Evolutionary conservation across 1,140 invertebrate genomes (phyloP), one percentile per base, ranked within the genome.

Genomic region (Lordiphosa stackelbergi): DNA sequence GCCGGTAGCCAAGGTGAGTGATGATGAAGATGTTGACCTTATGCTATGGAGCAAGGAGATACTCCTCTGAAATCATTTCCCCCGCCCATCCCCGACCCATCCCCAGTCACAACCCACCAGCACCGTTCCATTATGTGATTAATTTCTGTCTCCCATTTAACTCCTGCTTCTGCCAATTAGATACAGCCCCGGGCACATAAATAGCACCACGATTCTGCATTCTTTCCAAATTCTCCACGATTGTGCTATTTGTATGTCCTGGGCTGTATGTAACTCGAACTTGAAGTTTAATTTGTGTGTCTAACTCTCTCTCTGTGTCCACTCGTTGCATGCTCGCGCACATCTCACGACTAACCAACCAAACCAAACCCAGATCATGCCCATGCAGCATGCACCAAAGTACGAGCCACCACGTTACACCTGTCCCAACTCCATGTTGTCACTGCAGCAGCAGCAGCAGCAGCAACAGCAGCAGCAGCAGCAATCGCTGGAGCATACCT

Each of bases 361-460:
- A 19, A 37, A 66, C 63, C 59, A 68, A 64, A 52, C 31, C 41
- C 45, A 87, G 86, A 86, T 87, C 57, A 78, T 87, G 72, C 85
- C 85, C 66, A 83, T 87, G 70, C 86, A 85, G 84, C 81, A 86
- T 85, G 73, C 84, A 64, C 81, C 75, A 83, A 88, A 86, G 72
- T 88, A 87, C 63, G 86, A 88, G 70, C 86, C 86, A 68, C 86
- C 86, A 88, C 88, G 87, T 89, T 89, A 85, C 89, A 71, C 75
- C 89, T 89, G 69, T 89, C 88, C 69, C 73, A 86, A 84, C 90
- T 88, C 65, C 87, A 88, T 71, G 86, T 71, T 86, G 63, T 89
- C 70, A 90, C 89, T 77, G 87, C 90, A 47, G 89, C 87, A 69
- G 65, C 69, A 69, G 60, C 69, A 88, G n/a, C 89, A 86, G 78